phyloP scores from a whole-genome alignment of 2,113 vertebrate genomes.

The Tachycineta bicolor region DNA sequence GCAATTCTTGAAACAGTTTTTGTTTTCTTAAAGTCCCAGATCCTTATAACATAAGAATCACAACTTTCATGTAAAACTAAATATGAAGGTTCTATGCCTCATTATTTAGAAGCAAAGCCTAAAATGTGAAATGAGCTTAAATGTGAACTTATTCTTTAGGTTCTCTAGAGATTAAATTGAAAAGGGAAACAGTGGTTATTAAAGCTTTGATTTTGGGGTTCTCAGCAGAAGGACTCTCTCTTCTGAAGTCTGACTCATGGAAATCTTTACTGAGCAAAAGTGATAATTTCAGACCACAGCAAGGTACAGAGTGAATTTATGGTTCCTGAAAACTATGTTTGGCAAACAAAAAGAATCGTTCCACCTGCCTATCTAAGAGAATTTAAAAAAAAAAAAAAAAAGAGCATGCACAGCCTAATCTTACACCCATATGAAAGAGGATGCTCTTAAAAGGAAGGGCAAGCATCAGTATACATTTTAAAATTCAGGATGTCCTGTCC shows the following conservation, averaged over 20 bases:
- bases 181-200: not conserved
- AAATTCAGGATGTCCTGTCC: not conserved
- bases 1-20: not conserved
- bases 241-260: not conserved
- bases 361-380: not conserved
- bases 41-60: not conserved
- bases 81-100: not conserved
- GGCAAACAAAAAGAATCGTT: not conserved
- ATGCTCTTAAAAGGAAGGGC: not conserved
- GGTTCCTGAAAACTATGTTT: not conserved
- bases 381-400: not conserved
- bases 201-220: not conserved
- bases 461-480: not conserved
- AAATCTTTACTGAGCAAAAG: not conserved
- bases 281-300: not conserved
- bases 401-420: not conserved
- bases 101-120: not conserved
- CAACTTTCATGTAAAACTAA: conserved; percentile 26
- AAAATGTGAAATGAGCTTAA: not conserved
- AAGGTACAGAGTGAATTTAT: not conserved
- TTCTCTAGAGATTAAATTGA: not conserved
- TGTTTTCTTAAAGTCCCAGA: conserved; percentile 14
- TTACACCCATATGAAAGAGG: not conserved
- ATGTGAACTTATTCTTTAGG: not conserved
- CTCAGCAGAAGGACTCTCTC: not conserved